Percentiles rank a stretch among this genome's conserved stretches.
Conservation (phyloP, 2,888 invertebrate species). For the Tortrix viridana region DNA sequence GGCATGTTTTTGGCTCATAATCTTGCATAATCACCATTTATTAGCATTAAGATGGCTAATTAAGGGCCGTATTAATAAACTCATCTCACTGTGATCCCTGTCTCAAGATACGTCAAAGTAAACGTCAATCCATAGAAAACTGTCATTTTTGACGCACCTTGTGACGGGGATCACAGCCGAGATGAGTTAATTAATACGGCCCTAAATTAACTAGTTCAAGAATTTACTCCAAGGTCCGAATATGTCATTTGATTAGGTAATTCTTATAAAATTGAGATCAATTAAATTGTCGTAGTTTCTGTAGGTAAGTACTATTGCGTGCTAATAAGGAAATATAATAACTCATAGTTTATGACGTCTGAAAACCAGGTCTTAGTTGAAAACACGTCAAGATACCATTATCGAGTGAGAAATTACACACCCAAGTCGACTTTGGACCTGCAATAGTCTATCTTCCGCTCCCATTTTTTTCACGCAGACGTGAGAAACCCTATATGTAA, state of each 20-base stretch:
- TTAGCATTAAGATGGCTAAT: no score
- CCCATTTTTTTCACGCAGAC: constrained; percentile 7
- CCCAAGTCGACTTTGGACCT: neutral
- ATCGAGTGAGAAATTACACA: neutral
- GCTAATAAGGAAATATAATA: neutral
- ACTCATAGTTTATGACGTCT: neutral
- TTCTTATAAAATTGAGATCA: neutral
- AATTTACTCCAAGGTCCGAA: constrained; percentile 2
- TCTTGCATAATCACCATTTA: no score
- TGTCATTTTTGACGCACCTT: no score
- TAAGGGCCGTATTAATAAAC: no score
- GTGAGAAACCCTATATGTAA: neutral
- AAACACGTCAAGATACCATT: neutral
- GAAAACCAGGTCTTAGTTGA: neutral
- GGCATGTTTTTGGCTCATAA: no score
- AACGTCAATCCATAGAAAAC: no score
- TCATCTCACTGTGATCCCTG: no score
- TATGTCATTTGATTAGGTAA: constrained; percentile 1
- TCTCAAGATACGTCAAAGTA: no score
- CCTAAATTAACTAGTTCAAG: constrained; percentile 9
- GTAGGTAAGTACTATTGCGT: neutral
- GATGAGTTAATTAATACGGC: no score
- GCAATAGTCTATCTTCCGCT: constrained; percentile 21
- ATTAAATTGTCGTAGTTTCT: neutral
- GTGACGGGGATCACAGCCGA: no score